Base-by-base conservation (phyloP, 2,113 vertebrate species). In the Chascanopsetta lugubris region DNA sequence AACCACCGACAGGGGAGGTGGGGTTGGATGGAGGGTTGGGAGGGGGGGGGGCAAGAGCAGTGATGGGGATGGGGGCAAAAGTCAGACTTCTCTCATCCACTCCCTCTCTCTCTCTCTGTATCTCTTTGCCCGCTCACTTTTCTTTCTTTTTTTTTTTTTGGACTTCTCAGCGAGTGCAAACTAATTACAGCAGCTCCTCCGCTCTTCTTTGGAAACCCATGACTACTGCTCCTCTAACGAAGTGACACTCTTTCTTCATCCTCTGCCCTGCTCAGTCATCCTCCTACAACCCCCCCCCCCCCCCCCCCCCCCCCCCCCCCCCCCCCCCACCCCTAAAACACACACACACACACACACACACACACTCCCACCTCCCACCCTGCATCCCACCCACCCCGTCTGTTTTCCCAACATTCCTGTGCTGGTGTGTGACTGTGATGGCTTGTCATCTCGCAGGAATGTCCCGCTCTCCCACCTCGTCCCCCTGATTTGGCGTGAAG, bases 401-500 rank as follows among this genome's bases (percentile, higher is more conserved):
- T 85, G 84, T 89, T 90, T 89, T 86, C 84, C 76, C 84, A 83
- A 83, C 91, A 93, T 93, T 93, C 92, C 88, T 90, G 87, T 88
- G 86, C 90, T 87, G 90, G 82, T 92, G 92, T 91, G 88, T 90
- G 89, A 92, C 89, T 92, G 88, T 92, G 90, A 92, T 83, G 91
- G 88, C 90, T 90, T 92, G 91, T 92, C 91, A 92, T 93, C 90
- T 90, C 71, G 51, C 80, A 88, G 90, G 91, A 92, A 92, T 92
- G 90, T 93, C 89, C 89, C 79, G 86, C 89, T 90, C 90, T 91
- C 91, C 89, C 90, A 91, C 90, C 88, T 90, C 88, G 85, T 87
- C 88, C 85, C 87, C 86, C 85, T 58, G 79, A 87, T 88, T 83
- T 85, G 86, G 86, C 83, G 80, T 86, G 84, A 87, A 88, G 87